Evolutionary conservation across 2,797 vertebrate genomes (phyloP), one percentile per base, ranked within the genome.

Genomic region (Sphenopsis melanotis): DNA sequence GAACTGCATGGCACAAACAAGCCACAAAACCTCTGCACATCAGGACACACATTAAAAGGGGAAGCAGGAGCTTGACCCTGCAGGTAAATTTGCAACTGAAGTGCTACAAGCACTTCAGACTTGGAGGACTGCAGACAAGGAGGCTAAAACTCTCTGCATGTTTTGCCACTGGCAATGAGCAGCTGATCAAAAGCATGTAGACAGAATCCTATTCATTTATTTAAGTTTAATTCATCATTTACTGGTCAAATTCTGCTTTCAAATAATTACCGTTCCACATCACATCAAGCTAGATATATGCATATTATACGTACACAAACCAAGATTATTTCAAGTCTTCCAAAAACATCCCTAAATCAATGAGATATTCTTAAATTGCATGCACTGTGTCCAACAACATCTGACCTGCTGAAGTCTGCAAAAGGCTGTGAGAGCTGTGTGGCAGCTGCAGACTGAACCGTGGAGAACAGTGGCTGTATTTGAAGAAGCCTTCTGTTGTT

Each of bases 401-500:
- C 95, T 90, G 69, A 99, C 99, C 98, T 97, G 98, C 66, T 83
- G 98, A 97, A 42, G 98, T 97, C 17, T 98, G 98, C 64, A 98
- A 91, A 9, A 97, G 37, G 21, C 93, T 98, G 5, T 95, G 97
- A 93, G 98, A 98, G 94, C 59, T 97, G 34, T 95, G 96, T 1
- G 99, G 98, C 72, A 99, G 95, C 94, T 99, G 99, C 89, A 99
- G 95, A 39, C 98, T 98, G 95, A 99, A 98, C 84, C 98, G 97
- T 27, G 98, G 97, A 7, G 98, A 93, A 71, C 96, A 98, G 49
- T 97, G 72, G 23, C 91, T 97, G 53, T 97, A 98, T 90, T 97
- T 98, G 94, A 98, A 98, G 93, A 99, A 98, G 92, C 99, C 98
- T 94, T 99, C 99, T 93, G 98, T 98, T 50, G 99, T 99, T 98